phyloP scores from a whole-genome alignment of 2,797 vertebrate genomes.

The Mormyrops attenuatus region DNA sequence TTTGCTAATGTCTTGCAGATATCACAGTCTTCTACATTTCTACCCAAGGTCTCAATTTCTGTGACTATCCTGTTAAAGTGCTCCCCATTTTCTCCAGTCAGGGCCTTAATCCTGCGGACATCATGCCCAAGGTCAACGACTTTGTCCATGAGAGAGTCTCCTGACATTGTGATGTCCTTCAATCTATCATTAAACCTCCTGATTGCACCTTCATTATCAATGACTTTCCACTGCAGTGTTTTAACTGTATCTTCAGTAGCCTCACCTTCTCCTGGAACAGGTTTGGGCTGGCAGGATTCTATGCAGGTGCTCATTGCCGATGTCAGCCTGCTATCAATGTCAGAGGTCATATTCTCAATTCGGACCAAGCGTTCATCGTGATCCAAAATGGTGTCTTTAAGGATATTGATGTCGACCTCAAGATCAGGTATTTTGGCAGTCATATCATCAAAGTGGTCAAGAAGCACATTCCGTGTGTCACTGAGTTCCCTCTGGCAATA shows the following conservation, averaged over 20 bases:
- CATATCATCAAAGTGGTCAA: constrained; percentile 56
- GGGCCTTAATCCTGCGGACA: constrained; percentile 58
- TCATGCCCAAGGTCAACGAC: constrained; percentile 65
- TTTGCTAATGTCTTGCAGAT: constrained; percentile 54
- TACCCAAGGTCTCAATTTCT: constrained; percentile 58
- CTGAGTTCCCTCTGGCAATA: constrained; percentile 52
- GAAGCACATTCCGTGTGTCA: constrained; percentile 51
- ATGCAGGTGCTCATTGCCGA: constrained; percentile 48
- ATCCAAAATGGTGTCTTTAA: constrained; percentile 50
- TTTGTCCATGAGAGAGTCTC: constrained; percentile 59
- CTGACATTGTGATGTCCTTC: constrained; percentile 64
- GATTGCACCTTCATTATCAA: constrained; percentile 68
- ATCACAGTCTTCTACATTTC: constrained; percentile 51
- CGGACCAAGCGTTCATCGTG: constrained; percentile 47
- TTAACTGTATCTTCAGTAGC: constrained; percentile 54
- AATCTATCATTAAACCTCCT: constrained; percentile 61
- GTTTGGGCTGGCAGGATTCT: constrained; percentile 42
- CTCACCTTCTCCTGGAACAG: constrained; percentile 17
- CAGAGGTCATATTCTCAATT: constrained; percentile 52
- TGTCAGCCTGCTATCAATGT: constrained; percentile 53
- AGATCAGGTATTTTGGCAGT: constrained; percentile 53
- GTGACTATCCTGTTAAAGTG: constrained; percentile 64
- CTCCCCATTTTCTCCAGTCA: constrained; percentile 59
- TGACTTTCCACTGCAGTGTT: constrained; percentile 71
- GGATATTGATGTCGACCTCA: constrained; percentile 56